Conservation (phyloP, 2,888 invertebrate genomes). For the Choreutis nemorana region DNA sequence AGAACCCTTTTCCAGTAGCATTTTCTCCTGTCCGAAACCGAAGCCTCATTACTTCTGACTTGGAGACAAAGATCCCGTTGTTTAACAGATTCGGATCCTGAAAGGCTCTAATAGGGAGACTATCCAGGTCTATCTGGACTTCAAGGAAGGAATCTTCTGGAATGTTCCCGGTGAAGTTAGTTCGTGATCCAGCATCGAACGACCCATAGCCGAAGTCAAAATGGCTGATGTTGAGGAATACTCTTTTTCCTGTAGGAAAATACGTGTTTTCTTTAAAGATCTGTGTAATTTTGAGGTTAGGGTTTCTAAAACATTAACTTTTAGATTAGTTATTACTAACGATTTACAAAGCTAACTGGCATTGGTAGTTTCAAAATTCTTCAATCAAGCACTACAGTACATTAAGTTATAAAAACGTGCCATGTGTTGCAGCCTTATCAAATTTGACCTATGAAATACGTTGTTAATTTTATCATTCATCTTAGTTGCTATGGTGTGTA, state of each 20-base stretch:
- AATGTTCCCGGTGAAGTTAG: slow-evolving; percentile 29
- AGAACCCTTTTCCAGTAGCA: slow-evolving; percentile 72
- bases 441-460: no score
- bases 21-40: slow-evolving; percentile 70
- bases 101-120: slow-evolving; percentile 65
- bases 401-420: no score
- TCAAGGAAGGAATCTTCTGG: slow-evolving; percentile 55
- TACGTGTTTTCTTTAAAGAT: no score
- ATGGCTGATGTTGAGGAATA: slow-evolving; percentile 74
- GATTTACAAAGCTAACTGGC: neutral
- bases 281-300: no score
- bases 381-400: no score
- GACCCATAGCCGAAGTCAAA: slow-evolving; percentile 62
- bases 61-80: slow-evolving; percentile 73
- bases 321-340: no score
- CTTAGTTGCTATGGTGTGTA: no score
- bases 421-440: no score
- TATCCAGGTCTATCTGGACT: slow-evolving; percentile 66
- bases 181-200: slow-evolving; percentile 42
- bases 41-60: slow-evolving; percentile 68
- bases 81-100: slow-evolving; percentile 60
- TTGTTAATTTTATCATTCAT: no score
- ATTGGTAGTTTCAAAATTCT: no score
- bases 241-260: slow-evolving; percentile 59
- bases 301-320: no score